Percentiles rank a stretch among this genome's conserved stretches.
Conservation (phyloP, 2,797 vertebrate genomes). For the Nyctalus aviator region DNA sequence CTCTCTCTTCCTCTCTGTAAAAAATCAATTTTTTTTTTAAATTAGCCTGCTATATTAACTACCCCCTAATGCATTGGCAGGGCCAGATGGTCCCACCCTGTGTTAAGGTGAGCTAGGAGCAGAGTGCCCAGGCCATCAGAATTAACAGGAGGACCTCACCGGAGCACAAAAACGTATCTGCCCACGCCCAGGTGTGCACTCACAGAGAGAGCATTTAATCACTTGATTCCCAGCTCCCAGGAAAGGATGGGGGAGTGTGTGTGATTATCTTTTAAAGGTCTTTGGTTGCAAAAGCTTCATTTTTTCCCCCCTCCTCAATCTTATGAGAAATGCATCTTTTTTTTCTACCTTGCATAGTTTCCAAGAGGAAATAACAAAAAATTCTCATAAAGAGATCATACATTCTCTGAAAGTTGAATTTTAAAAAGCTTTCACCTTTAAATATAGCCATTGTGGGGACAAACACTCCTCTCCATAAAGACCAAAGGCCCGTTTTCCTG, state of each 20-base stretch:
- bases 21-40: no score
- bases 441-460: not conserved
- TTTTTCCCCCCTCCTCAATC: not conserved
- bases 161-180: rapidly evolving
- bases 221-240: not conserved
- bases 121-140: not conserved
- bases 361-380: not conserved
- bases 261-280: not conserved
- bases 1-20: no score
- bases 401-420: not conserved
- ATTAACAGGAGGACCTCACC: not conserved
- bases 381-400: conserved; percentile 28
- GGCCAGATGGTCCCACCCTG: no score
- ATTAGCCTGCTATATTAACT: no score
- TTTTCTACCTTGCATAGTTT: not conserved
- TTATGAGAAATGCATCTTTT: not conserved
- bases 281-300: not conserved
- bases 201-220: not conserved
- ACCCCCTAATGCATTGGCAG: no score
- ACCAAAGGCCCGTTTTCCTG: not conserved
- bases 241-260: not conserved
- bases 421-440: not conserved
- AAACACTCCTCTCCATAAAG: conserved; percentile 24
- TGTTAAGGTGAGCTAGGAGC: not conserved
- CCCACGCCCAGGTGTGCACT: not conserved